Evolutionary conservation across 2,888 invertebrate genomes (phyloP), one percentile per base, ranked within the genome.

Genomic region (Sthenelais limicola): DNA sequence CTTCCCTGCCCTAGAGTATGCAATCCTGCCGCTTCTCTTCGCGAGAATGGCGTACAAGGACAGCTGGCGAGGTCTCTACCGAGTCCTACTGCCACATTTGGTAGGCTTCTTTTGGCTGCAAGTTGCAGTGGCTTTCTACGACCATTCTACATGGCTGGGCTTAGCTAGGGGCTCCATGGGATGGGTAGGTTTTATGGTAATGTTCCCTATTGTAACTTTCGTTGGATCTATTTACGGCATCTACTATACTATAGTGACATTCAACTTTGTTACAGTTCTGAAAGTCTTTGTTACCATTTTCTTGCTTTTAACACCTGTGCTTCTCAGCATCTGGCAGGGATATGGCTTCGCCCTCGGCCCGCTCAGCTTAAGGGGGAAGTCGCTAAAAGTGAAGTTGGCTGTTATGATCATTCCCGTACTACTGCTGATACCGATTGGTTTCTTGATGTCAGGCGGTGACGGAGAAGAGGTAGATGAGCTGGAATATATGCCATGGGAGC

Each of bases 31-130:
- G 9, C 21, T 72, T 1, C 21, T 72, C 18, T 72, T 67, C 30
- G 30, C 24, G 5, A 18, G 52, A n/a, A 67, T 72, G 67, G 72
- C 66, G 5, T 67, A 24, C 24, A 48, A 43, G 26, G 32, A 66
- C 30, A 47, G 32, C 3, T 72, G 66, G 67, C 28, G n/a, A 2
- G 67, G 67, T 15, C 26, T 67, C 4, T 67, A 49, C 51, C 30
- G 28, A 15, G 66, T 66, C 0, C 35, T 72, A 9, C n/a, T 72
- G 32, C 72, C 72, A 7, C 72, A 67, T 21, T 26, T 66, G 24
- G 38, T 72, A 2, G 56, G 56, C n/a, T 72, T 72, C 67, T 66
- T 67, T 32, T 72, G 72, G 72, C 48, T 47, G 33, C 66, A 72
- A 28, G 38, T 72, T 24, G 72, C 18, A 3, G 67, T 67, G n/a